Evolutionary conservation across 2,888 invertebrate species (phyloP).

Genomic region (Isotomurus palustris): DNA sequence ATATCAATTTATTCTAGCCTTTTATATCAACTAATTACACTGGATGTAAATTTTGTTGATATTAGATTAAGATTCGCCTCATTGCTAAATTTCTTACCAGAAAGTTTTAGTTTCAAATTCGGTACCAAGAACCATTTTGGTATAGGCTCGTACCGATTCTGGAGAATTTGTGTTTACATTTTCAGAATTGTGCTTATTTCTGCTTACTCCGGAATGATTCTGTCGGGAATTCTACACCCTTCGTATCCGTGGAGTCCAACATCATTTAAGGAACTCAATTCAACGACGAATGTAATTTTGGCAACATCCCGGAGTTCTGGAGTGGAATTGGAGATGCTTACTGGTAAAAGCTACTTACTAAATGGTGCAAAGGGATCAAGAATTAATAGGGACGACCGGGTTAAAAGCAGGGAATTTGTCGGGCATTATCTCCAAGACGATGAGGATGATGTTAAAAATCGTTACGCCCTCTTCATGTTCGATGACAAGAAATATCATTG

Average conservation of each 20-base stretch:
- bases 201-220: constrained; percentile 21
- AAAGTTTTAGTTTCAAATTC: too few relatives aligned
- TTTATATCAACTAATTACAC: too few relatives aligned
- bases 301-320: constrained; percentile 7
- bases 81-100: not conserved
- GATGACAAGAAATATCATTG: not conserved
- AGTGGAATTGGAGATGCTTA: constrained; percentile 5
- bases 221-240: constrained; percentile 13
- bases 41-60: not conserved
- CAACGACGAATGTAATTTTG: constrained; percentile 9
- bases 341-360: constrained; percentile 1
- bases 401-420: too few relatives aligned
- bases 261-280: constrained; percentile 17
- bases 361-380: too few relatives aligned
- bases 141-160: not conserved
- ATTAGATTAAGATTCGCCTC: not conserved
- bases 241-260: constrained; percentile 11
- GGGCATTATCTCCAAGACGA: not conserved
- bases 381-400: too few relatives aligned
- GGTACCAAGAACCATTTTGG: too few relatives aligned
- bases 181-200: constrained; percentile 8
- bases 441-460: not conserved
- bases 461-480: constrained; percentile 1
- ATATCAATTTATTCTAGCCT: not conserved
- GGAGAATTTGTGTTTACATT: not conserved